Evolutionary conservation across 2,113 vertebrate genomes (phyloP).

Genomic region (Cynopterus brachyotis): DNA sequence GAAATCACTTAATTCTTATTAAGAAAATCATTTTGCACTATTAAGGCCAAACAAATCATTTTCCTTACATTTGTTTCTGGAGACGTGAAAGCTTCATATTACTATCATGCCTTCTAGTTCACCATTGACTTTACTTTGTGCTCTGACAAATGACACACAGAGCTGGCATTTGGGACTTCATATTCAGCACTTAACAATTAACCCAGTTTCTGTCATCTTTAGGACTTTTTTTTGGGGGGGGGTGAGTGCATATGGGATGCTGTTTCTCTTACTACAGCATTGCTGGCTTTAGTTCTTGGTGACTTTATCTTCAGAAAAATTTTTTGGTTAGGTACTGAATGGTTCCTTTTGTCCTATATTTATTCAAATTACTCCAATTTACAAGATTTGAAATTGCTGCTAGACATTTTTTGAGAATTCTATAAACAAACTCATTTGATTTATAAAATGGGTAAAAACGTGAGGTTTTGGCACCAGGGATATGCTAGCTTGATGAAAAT

Average conservation of each 20-base stretch:
- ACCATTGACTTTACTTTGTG: background rate
- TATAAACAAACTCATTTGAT: constrained; percentile 9
- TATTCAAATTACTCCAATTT: constrained; percentile 33
- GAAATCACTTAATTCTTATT: constrained; percentile 30
- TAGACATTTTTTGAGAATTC: constrained; percentile 40
- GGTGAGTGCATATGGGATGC: background rate
- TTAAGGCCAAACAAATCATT: constrained; percentile 48
- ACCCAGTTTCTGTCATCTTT: constrained; percentile 39
- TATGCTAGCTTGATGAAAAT: constrained; percentile 31
- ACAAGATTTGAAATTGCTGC: constrained; percentile 45
- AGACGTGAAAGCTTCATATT: background rate
- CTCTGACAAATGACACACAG: constrained; percentile 5
- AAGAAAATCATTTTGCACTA: constrained; percentile 50
- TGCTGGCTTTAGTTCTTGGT: constrained; percentile 43
- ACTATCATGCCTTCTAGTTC: background rate
- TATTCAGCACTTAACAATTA: constrained; percentile 45
- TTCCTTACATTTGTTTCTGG: constrained; percentile 47
- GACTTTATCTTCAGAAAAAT: constrained; percentile 60
- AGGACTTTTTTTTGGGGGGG: background rate
- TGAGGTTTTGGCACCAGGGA: background rate
- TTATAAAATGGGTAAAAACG: constrained; percentile 35
- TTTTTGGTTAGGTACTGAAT: constrained; percentile 50
- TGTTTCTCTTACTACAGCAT: constrained; percentile 40
- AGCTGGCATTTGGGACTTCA: background rate
- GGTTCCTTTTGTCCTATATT: constrained; percentile 58